phyloP scores from a whole-genome alignment of 2,113 vertebrate genomes.

The Clupea harengus region DNA sequence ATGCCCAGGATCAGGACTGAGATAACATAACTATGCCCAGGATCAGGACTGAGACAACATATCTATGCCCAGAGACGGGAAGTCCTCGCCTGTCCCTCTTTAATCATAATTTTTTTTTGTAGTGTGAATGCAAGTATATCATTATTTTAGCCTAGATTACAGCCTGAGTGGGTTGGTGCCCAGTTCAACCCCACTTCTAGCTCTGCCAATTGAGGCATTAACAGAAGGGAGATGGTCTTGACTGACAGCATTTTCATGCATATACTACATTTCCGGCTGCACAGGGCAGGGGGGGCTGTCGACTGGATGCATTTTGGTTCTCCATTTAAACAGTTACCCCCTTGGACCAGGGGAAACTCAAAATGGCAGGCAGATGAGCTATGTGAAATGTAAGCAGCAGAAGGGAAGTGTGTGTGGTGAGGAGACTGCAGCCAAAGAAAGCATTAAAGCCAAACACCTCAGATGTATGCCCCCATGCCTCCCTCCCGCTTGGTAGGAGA shows the following conservation, averaged over 20 bases:
- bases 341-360: conserved; percentile 45
- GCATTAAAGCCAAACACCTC: neutral
- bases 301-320: neutral
- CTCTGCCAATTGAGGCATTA: conserved; percentile 46
- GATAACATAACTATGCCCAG: conserved; percentile 46
- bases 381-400: neutral
- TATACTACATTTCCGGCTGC: neutral
- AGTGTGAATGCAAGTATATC: conserved; percentile 33
- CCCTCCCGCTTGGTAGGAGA: neutral
- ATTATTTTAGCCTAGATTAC: conserved; percentile 29
- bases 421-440: neutral
- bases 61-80: conserved; percentile 33
- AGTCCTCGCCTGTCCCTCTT: conserved; percentile 31
- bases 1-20: conserved; percentile 59
- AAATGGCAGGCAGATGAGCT: conserved; percentile 35
- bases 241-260: conserved; percentile 33
- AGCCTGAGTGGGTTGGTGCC: conserved; percentile 19
- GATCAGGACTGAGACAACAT: conserved; percentile 58
- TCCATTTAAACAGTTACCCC: conserved; percentile 30
- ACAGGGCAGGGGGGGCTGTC: neutral
- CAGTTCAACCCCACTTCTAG: conserved; percentile 26
- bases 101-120: conserved; percentile 38
- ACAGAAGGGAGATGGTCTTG: conserved; percentile 37
- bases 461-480: neutral
- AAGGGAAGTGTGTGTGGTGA: neutral